Evolutionary conservation across 2,113 vertebrate genomes (phyloP), one percentile per base, ranked within the genome.

Genomic region (Perca fluviatilis): DNA sequence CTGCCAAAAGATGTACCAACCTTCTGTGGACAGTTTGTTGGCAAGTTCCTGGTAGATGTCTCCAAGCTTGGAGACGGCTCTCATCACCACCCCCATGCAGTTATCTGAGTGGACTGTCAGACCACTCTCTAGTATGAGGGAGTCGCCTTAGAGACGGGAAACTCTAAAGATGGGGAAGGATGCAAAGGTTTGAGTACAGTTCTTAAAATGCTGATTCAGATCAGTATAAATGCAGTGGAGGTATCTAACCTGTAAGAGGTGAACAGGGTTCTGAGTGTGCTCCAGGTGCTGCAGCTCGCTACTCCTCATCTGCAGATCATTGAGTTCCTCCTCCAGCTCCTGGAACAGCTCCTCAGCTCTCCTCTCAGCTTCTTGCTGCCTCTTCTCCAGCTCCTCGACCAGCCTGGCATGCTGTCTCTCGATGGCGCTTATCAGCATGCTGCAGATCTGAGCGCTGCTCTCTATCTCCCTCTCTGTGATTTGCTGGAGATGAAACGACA

Each of bases 241-340:
- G 13, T 50, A 0, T 67, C 73, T 51, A 2, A 94, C 93, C 92
- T 91, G 91, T 12, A 93, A 61, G 27, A 93, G 70, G 50, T 88
- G 81, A 3, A 93, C 75, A 1, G 84, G 80, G 71, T 86, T 89
- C 58, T 74, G 67, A 0, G 13, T 85, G 57, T 64, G 69, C 72
- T 86, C 63, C 69, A 93, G 92, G 19, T 81, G 23, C 27, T 87
- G 67, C 76, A 94, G 79, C 33, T 93, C 89, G 10, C 21, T 74
- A 63, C n/a, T 0, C 56, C 84, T 89, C 13, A 7, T 60, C 66
- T 88, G 83, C 16, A 94, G 87, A 1, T 88, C 63, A 0, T 0
- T 14, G 36, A 92, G 67, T 56, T 94, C 92, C 67, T 46, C n/a
- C 58, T 76, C 43, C 62, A 94, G 84, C 83, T 93, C 86, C 0